Percentiles rank a stretch among this genome's conserved stretches.
These are phyloP conservation scores for Lasiurus cinereus DNA, from an alignment of 2,113 vertebrate species.

Conservation along the genomic window DNA sequence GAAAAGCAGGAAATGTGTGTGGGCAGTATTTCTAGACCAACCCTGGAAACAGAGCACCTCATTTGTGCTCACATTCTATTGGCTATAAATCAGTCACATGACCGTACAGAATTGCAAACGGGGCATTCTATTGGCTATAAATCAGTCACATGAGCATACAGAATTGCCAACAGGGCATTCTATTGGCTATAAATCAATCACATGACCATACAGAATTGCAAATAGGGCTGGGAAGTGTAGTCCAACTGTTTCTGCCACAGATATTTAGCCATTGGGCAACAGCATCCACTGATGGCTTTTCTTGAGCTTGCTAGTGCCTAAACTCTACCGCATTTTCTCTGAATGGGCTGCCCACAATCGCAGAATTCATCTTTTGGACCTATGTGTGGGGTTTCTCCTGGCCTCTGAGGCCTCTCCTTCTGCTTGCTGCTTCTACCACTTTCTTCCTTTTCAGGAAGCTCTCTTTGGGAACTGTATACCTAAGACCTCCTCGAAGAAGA, in stretches of 20 bases:
- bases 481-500: neutral
- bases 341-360: constrained; percentile 24
- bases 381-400: neutral
- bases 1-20: neutral
- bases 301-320: constrained; percentile 24
- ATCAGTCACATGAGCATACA: too few species aligned
- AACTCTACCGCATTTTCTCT: constrained; percentile 48
- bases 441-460: neutral
- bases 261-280: constrained; percentile 8
- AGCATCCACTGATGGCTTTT: constrained; percentile 15
- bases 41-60: neutral
- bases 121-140: too few species aligned
- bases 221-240: neutral
- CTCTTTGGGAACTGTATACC: neutral
- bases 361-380: constrained; percentile 54
- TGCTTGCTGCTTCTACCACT: constrained; percentile 6
- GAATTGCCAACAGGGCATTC: neutral
- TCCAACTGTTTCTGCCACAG: neutral
- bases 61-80: neutral
- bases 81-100: too few species aligned
- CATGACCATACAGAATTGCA: neutral
- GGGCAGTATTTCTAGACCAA: neutral
- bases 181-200: neutral
- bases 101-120: too few species aligned
- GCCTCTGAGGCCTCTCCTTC: constrained; percentile 18